Base-by-base conservation (phyloP, 1,140 invertebrate species). In the Musca vetustissima region DNA sequence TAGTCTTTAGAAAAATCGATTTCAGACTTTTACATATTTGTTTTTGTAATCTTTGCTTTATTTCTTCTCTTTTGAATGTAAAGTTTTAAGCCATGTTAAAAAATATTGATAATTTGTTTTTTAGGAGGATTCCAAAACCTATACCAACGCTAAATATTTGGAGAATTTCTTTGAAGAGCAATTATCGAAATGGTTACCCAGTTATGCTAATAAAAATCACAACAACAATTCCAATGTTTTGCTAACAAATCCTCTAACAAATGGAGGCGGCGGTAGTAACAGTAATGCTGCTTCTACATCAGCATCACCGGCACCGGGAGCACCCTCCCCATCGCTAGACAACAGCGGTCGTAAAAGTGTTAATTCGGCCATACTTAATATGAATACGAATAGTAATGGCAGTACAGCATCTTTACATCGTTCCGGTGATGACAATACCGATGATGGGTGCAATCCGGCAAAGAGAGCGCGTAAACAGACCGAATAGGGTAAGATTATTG, bases 91-190 rank as follows among this genome's bases (percentile, higher is more conserved):
- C 21, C 8, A n/a, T n/a, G n/a, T n/a, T n/a, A n/a, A n/a, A n/a
- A n/a, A n/a, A n/a, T n/a, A n/a, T n/a, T n/a, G n/a, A n/a, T n/a
- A n/a, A n/a, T 55, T 22, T 55, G 24, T 55, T 24, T 57, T 57
- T 21, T 82, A 95, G 93, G 87, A 89, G 75, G 90, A 92, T 68
- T 91, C 91, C n/a, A 89, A 90, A 80, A 88, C 93, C n/a, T 92
- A 91, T 80, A 88, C 88, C 73, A 91, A 93, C 83, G 93, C 92
- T n/a, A 90, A 90, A 76, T 89, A 88, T 73, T 86, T 96, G 69
- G 93, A 94, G 81, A 90, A 92, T 77, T 93, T 93, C 83, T 94
- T 95, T 79, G 92, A 94, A 72, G 88, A 91, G 74, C 88, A 93
- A 75, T 85, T 96, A 70, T 75, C 89, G 64, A 93, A 93, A 80